These are phyloP conservation scores for Empidonax alnorum DNA, from an alignment of 2,113 vertebrate species.

Conservation along the genomic window DNA sequence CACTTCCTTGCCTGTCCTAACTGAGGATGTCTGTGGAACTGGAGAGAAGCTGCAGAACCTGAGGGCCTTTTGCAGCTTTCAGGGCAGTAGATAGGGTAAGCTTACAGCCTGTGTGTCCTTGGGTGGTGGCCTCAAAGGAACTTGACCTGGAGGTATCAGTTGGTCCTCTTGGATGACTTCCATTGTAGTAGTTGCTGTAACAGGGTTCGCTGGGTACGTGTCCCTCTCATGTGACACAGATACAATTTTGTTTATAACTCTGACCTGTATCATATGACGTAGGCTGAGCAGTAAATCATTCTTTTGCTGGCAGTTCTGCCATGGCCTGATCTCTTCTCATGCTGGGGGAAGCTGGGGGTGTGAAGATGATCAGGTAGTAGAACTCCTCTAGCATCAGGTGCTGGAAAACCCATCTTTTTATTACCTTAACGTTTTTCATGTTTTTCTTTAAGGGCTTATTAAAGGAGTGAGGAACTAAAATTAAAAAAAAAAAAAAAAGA, in stretches of 20 bases:
- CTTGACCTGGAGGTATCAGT: conserved; percentile 45
- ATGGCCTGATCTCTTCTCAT: neutral
- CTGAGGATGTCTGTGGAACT: neutral
- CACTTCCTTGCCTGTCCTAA: neutral
- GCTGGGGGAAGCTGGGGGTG: neutral
- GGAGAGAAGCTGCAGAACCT: neutral
- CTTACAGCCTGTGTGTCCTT: conserved; percentile 2
- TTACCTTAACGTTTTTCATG: neutral
- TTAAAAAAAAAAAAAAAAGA: neutral
- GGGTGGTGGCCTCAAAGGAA: conserved; percentile 28
- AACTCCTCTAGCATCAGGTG: neutral
- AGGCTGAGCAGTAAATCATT: conserved; percentile 8
- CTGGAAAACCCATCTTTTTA: neutral
- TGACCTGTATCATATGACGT: conserved; percentile 5
- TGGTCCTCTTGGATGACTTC: conserved; percentile 54
- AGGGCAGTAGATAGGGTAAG: neutral
- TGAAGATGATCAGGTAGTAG: neutral
- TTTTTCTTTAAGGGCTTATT: neutral
- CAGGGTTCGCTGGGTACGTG: neutral
- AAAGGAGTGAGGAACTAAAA: neutral
- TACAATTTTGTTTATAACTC: conserved; percentile 49
- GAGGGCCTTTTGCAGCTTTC: neutral
- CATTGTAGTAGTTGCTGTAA: conserved; percentile 47
- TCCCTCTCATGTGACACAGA: conserved; percentile 39
- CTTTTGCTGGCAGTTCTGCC: neutral